phyloP scores from a whole-genome alignment of 2,888 invertebrate species.

The Cheilosia pagana region DNA sequence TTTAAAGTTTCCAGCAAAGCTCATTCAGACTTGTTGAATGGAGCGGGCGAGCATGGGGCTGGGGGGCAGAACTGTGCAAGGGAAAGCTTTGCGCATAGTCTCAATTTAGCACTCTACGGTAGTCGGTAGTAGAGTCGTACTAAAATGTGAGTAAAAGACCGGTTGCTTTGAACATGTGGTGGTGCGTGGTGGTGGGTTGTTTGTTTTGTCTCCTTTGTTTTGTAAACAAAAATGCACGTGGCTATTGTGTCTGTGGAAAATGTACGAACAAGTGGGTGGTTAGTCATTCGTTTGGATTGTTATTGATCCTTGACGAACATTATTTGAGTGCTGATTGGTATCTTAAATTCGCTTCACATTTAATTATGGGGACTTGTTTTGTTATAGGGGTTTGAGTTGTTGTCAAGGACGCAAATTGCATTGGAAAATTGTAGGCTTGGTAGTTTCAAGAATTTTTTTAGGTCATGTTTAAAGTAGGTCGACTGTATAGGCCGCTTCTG shows the following conservation, averaged over 20 bases:
- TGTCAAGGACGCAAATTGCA: too few relatives aligned
- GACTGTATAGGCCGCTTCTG: too few relatives aligned
- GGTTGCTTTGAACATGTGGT: conserved; percentile 11
- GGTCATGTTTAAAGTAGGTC: too few relatives aligned
- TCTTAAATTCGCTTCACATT: too few relatives aligned
- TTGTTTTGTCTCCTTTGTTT: conserved; percentile 25
- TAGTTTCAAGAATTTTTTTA: too few relatives aligned
- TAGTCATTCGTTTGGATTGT: too few relatives aligned
- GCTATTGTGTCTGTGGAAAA: not conserved
- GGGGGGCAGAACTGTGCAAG: conserved; percentile 32
- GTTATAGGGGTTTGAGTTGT: too few relatives aligned
- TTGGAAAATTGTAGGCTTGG: too few relatives aligned
- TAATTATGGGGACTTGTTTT: too few relatives aligned
- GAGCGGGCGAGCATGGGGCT: conserved; percentile 15
- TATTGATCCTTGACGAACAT: too few relatives aligned
- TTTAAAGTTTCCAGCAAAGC: conserved; percentile 57
- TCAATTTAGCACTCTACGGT: conserved; percentile 46
- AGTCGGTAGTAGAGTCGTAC: conserved; percentile 31
- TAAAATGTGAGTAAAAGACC: conserved; percentile 42
- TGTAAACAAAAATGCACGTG: conserved; percentile 68
- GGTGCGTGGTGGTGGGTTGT: not conserved
- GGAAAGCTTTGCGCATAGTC: conserved; percentile 23
- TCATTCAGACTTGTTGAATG: conserved; percentile 59
- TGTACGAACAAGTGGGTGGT: too few relatives aligned
- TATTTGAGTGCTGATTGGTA: too few relatives aligned